These are phyloP conservation scores for Amphipyra tragopoginis DNA, from an alignment of 2,888 invertebrate species.

Conservation along the genomic window DNA sequence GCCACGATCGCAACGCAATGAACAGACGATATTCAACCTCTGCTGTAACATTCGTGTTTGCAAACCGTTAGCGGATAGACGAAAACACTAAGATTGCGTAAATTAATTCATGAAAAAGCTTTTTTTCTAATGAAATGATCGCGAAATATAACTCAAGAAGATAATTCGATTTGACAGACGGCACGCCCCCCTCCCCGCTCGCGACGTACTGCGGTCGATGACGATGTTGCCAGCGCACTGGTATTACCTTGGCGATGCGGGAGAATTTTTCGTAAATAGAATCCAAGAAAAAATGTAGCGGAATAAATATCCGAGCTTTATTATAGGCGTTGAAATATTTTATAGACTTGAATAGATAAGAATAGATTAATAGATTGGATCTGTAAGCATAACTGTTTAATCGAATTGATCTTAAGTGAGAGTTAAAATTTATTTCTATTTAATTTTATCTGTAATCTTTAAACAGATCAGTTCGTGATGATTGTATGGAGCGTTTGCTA, in stretches of 20 bases:
- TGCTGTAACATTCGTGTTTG: conserved; percentile 63
- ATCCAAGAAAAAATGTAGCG: conserved; percentile 20
- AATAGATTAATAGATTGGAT: neutral
- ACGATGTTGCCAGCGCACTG: conserved; percentile 72
- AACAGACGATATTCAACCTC: conserved; percentile 35
- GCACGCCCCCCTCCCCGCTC: conserved; percentile 72
- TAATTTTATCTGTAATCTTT: conserved; percentile 31
- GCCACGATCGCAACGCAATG: conserved; percentile 50
- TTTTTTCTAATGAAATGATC: conserved; percentile 75
- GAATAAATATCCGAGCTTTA: conserved; percentile 44
- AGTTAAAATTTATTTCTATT: conserved; percentile 33
- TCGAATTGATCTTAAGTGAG: conserved; percentile 22
- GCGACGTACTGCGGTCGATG: conserved; percentile 80
- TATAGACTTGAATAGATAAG: conserved; percentile 9
- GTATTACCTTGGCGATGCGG: conserved; percentile 60
- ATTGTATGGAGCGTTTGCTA: conserved; percentile 8
- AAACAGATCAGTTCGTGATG: conserved; percentile 21
- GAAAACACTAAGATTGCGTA: conserved; percentile 62
- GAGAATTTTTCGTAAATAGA: conserved; percentile 57
- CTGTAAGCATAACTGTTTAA: conserved; percentile 7
- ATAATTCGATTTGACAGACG: conserved; percentile 83
- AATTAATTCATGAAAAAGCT: conserved; percentile 81
- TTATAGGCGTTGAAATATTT: conserved; percentile 39
- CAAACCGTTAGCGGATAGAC: conserved; percentile 59
- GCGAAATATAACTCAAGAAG: conserved; percentile 71